phyloP scores from a whole-genome alignment of 92 coral and sea anemone species.

The Actinostola sp. region DNA sequence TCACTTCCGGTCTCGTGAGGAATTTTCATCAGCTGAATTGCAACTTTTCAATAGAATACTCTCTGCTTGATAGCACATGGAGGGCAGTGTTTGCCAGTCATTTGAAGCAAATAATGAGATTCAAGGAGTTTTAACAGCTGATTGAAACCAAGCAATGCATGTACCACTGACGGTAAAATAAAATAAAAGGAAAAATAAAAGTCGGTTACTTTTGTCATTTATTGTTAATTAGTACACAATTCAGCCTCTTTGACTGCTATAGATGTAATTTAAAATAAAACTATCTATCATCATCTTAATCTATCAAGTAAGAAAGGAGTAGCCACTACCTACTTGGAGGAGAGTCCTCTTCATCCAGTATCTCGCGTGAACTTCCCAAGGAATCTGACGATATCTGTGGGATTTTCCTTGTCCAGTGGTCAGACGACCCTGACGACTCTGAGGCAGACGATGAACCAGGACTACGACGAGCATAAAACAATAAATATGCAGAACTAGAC shows the following conservation, averaged over 20 bases:
- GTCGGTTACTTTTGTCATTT: too few relatives aligned
- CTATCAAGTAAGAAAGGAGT: background rate
- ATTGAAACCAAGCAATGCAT: too few relatives aligned
- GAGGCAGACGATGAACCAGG: conserved; percentile 68
- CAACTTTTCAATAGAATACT: too few relatives aligned
- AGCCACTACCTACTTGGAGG: conserved; percentile 31
- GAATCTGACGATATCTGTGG: conserved; percentile 73
- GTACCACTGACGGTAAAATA: too few relatives aligned
- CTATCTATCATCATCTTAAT: background rate
- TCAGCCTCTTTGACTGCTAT: background rate
- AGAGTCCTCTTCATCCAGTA: conserved; percentile 23
- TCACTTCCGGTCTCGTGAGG: too few relatives aligned
- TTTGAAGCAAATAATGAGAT: too few relatives aligned
- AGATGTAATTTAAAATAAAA: background rate
- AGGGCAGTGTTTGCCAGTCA: too few relatives aligned
- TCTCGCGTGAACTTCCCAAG: conserved; percentile 48
- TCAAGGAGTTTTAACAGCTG: too few relatives aligned
- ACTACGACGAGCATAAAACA: conserved; percentile 84
- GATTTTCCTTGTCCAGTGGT: conserved; percentile 84
- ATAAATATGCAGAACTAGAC: conserved; percentile 84
- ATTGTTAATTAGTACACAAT: too few relatives aligned
- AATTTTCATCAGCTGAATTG: too few relatives aligned
- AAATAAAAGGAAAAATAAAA: too few relatives aligned
- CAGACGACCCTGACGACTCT: conserved; percentile 70
- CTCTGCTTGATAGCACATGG: too few relatives aligned